Conservation (phyloP, 1,140 invertebrate genomes). For the Megalopta genalis region DNA sequence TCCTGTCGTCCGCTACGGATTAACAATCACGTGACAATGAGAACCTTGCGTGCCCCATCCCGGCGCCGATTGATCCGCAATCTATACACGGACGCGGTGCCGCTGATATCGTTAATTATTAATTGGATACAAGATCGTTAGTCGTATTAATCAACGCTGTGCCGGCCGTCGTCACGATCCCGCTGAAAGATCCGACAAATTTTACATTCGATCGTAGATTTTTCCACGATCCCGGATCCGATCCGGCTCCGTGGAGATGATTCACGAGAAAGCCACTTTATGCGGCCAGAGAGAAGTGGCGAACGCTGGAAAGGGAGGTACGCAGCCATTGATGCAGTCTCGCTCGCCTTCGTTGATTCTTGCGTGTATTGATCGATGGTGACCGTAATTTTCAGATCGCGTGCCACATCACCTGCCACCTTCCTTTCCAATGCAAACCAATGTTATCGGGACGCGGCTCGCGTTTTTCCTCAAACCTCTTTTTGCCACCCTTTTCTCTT, state of each 20-base stretch:
- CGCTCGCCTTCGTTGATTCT: slow-evolving; percentile 58
- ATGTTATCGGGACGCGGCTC: slow-evolving; percentile 53
- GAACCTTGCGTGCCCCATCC: slow-evolving; percentile 50
- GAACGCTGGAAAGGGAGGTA: neutral
- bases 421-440: slow-evolving; percentile 56
- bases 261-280: no score
- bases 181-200: no score
- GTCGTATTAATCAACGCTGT: slow-evolving; percentile 24
- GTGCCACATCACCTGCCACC: slow-evolving; percentile 62
- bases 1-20: slow-evolving; percentile 25
- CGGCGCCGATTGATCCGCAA: slow-evolving; percentile 42
- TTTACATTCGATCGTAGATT: no score
- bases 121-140: slow-evolving; percentile 27
- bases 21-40: slow-evolving; percentile 61
- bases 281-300: neutral
- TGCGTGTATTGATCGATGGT: slow-evolving; percentile 62
- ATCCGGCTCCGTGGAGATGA: no score
- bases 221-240: no score
- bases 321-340: slow-evolving; percentile 38
- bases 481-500: no score
- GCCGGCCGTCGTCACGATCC: neutral
- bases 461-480: slow-evolving; percentile 33
- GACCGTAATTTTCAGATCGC: slow-evolving; percentile 65
- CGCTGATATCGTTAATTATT: slow-evolving; percentile 42
- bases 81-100: slow-evolving; percentile 36